Base-by-base conservation (phyloP, 1,140 invertebrate species). In the Drosophila baimaii region DNA sequence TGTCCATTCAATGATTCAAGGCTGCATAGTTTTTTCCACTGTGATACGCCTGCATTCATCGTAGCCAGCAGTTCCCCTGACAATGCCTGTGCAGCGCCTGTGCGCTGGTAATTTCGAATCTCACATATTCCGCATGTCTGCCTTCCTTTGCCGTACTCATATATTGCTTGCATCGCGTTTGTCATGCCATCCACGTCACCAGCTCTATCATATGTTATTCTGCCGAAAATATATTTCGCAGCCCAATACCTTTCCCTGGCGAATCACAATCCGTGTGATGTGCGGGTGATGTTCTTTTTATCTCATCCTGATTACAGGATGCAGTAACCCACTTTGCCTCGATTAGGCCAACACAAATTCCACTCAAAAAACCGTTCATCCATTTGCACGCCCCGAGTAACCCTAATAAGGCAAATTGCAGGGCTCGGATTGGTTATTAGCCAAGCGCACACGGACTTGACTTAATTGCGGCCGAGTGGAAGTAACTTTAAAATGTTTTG, bases 401-500 rank as follows among this genome's bases (percentile, higher is more conserved):
- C 19, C 46, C 35, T 56, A 65, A 64, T 75, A 41, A 9, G 10
- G 19, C 5, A 58, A 77, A 81, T 81, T 81, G 77, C 61, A 52
- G n/a, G 25, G 43, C 17, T 17, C 19, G 31, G 58, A 57, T 65
- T 61, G 39, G 47, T 54, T 33, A 33, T 73, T 61, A 68, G 46
- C 12, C 37, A 19, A 29, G 55, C 23, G 51, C 43, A 23, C 47
- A 58, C 55, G 19, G 35, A 17, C 31, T 13, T 59, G 29, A 35
- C 41, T 49, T 71, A 79, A 83, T 83, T 78, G 51, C 29, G 29
- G 33, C 27, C 49, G 19, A 35, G 17, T 29, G 49, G 27, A 63
- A 64, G 29, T 59, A 13, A 46, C 79, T 75, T 68, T 81, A 71
- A 81, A 84, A 61, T 63, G 68, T 47, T 66, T 66, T 54, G 62